A percentile compares a stretch with the other conserved stretches of the same genome.
These are phyloP conservation scores for Notocelia uddmanniana DNA, from an alignment of 2,888 invertebrate species.

Conservation along the genomic window DNA sequence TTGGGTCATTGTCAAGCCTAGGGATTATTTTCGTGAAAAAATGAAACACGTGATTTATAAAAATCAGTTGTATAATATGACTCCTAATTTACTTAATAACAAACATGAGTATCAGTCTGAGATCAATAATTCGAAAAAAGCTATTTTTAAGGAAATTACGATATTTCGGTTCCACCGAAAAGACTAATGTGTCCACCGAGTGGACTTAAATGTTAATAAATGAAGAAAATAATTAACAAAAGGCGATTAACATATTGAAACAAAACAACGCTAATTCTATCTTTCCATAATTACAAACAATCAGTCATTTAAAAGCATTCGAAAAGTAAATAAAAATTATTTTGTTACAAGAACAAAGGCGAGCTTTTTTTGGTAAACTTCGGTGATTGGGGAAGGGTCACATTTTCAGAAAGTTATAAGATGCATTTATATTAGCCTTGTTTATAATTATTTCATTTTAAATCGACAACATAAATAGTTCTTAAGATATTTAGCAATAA, in stretches of 20 bases:
- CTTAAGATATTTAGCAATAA: no score
- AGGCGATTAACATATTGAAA: conserved; percentile 5
- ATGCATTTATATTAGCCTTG: no score
- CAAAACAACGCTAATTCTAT: conserved; percentile 3
- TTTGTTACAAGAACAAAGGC: not conserved
- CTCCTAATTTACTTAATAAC: conserved; percentile 12
- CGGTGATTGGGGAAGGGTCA: no score
- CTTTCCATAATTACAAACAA: conserved; percentile 16
- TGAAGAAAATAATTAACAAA: conserved; percentile 13
- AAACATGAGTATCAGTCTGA: conserved; percentile 13
- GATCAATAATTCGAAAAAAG: conserved; percentile 12
- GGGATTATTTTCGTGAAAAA: conserved; percentile 7
- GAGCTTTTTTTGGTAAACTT: no score
- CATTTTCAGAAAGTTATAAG: no score
- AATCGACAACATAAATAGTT: no score
- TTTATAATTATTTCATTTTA: no score
- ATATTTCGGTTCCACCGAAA: conserved; percentile 1
- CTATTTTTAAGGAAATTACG: not conserved
- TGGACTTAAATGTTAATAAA: conserved; percentile 12
- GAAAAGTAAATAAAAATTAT: not conserved
- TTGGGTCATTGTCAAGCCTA: not conserved
- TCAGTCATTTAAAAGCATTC: no score
- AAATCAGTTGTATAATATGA: conserved; percentile 5
- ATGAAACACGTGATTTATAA: conserved; percentile 20
- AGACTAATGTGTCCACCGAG: not conserved